phyloP scores from a whole-genome alignment of 2,113 vertebrate species.

The Rhagologus leucostigma region DNA sequence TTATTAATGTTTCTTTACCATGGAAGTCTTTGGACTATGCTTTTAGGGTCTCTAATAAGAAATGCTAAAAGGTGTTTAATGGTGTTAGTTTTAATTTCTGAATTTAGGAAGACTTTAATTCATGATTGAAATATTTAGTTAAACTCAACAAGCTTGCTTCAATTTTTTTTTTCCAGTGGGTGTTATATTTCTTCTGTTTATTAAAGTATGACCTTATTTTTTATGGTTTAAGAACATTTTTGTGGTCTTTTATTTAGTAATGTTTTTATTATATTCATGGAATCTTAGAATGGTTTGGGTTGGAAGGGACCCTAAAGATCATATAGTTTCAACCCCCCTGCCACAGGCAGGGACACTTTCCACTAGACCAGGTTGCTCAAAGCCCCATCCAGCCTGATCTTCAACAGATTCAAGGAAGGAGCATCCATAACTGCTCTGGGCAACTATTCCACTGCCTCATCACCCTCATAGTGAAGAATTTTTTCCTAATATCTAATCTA shows the following conservation, averaged over 20 bases:
- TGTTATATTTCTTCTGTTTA: not conserved
- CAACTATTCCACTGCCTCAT: not conserved
- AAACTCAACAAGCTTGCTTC: not conserved
- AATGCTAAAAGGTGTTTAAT: not conserved
- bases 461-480: not conserved
- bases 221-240: not conserved
- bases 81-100: not conserved
- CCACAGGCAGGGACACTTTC: not conserved
- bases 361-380: not conserved
- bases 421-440: not conserved
- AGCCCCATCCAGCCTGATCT: not conserved
- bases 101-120: not conserved
- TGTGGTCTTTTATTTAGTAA: not conserved
- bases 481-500: not conserved
- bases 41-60: not conserved
- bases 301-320: not conserved
- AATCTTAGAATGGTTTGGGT: not conserved
- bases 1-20: not conserved
- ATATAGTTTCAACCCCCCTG: not conserved
- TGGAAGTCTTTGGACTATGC: not conserved
- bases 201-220: not conserved
- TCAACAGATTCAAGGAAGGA: not conserved
- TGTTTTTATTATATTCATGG: not conserved
- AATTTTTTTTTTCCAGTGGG: not conserved
- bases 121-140: not conserved